Evolutionary conservation across 2,888 invertebrate genomes (phyloP), one percentile per base, ranked within the genome.

Genomic region (Itoplectis maculator): DNA sequence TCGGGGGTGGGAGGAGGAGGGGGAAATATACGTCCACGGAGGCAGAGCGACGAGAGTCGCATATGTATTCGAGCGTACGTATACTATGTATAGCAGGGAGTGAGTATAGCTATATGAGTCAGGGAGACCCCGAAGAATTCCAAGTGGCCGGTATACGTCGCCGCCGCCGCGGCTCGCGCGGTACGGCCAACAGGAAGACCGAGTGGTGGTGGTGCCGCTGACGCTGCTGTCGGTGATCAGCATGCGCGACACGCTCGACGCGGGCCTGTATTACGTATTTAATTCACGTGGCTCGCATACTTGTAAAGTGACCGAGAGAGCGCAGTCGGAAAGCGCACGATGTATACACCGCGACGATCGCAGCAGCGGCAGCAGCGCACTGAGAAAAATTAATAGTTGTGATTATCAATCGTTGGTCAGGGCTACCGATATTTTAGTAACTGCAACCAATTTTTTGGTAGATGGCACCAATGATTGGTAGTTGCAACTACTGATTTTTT

Each of bases 251-350:
- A 89, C 88, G 88, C 90, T 88, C 89, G 84, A 84, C 84, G 83
- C 86, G 83, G 82, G 81, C 87, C 85, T 89, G 90, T 89, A 89
- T 89, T 88, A 89, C 88, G 89, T 89, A 89, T 89, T 89, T 89
- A 89, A 89, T 89, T 89, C 89, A 89, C 89, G 89, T 88, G 87
- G 88, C 86, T 87, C 85, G 88, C 86, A 89, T 89, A 89, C 88
- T 87, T 88, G 84, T 82, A 84, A 83, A 86, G 83, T 86, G 81
- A 80, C 77, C 83, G 81, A 79, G 77, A 80, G 51, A 59, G 73
- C 23, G 61, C 59, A 54, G 37, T 56, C 66, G 77, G 54, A 73
- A 81, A 78, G 68, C 1, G n/a, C 35, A 37, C 15, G 1, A 11
- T 45, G 76, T 20, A 20, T 29, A 29, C 29, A 29, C 29, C 29